phyloP scores from a whole-genome alignment of 1,140 invertebrate genomes.

The Nasonia longicornis region DNA sequence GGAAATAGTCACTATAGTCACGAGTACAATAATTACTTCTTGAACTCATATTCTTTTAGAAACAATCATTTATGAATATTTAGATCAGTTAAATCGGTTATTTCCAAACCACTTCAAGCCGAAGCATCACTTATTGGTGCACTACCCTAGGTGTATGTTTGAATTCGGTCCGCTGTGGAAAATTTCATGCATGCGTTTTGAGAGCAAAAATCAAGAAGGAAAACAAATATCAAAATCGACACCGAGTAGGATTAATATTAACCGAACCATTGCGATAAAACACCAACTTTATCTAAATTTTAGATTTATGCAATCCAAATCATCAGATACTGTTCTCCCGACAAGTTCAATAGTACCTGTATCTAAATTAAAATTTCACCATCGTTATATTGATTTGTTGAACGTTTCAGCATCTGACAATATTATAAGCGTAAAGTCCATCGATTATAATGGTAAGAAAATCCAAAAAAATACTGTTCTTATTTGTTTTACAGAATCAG shows the following conservation, averaged over 20 bases:
- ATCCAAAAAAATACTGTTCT: background rate
- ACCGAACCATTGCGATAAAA: background rate
- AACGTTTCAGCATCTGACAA: background rate
- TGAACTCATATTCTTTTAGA: background rate
- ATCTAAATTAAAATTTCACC: background rate
- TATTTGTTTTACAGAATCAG: background rate
- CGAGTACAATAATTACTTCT: background rate
- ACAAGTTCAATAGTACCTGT: background rate
- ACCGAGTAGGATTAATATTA: background rate
- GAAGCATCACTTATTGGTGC: background rate
- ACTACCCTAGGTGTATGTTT: background rate
- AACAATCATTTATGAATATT: background rate
- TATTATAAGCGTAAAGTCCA: background rate
- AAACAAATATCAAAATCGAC: conserved; percentile 2
- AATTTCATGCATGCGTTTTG: background rate
- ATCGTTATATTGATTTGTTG: background rate
- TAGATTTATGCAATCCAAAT: background rate
- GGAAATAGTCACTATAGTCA: background rate
- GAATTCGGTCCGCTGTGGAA: background rate
- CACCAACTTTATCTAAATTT: background rate
- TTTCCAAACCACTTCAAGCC: background rate
- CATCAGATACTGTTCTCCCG: background rate
- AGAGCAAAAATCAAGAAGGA: background rate
- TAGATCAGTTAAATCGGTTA: background rate
- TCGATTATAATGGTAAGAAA: background rate